phyloP scores from a whole-genome alignment of 2,113 vertebrate species.

The Brienomyrus longianalis region DNA sequence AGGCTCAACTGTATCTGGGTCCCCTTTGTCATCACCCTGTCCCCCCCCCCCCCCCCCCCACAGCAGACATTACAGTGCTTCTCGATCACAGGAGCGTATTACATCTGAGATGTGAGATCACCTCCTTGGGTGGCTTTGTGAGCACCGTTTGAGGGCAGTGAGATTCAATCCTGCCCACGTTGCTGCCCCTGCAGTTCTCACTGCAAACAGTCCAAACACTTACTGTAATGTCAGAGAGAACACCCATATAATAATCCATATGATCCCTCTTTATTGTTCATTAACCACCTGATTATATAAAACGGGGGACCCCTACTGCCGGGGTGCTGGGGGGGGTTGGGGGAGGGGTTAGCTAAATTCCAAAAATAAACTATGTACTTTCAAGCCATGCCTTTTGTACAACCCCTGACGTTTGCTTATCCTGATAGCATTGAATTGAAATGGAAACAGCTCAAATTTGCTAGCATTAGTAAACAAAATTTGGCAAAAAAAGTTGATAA shows the following conservation, averaged over 20 bases:
- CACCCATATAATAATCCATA: background rate
- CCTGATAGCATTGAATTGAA: background rate
- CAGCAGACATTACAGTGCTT: background rate
- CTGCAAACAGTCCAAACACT: background rate
- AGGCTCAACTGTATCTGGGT: background rate
- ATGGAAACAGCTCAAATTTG: background rate
- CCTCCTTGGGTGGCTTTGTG: background rate
- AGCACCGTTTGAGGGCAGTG: background rate
- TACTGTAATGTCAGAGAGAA: background rate
- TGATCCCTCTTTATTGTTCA: background rate
- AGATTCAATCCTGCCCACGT: background rate
- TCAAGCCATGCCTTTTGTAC: background rate
- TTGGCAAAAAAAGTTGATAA: background rate
- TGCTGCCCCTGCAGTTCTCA: background rate
- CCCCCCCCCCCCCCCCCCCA: background rate
- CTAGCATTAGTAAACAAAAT: background rate
- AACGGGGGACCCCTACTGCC: background rate
- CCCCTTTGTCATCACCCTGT: background rate
- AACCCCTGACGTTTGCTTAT: background rate
- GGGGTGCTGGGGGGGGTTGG: background rate
- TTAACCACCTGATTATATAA: background rate
- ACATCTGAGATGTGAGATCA: background rate
- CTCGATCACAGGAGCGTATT: background rate
- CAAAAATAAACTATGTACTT: background rate
- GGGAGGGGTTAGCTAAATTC: background rate